Evolutionary conservation across 2,113 vertebrate genomes (phyloP).

Genomic region (Eulemur macaco): DNA sequence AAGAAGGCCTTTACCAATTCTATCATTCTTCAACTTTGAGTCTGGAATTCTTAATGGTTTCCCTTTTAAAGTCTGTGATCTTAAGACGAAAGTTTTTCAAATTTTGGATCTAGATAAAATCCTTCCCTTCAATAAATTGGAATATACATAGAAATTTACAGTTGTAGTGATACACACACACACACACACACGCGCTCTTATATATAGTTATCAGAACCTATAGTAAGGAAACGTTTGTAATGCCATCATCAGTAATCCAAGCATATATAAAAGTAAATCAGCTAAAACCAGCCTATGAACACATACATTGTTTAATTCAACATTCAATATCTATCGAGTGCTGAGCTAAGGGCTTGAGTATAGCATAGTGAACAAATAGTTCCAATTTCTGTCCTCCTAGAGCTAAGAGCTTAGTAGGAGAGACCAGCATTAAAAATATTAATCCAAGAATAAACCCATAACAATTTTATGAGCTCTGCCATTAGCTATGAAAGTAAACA

Average conservation of each 20-base stretch:
- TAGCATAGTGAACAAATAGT: not conserved
- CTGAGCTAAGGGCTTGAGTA: not conserved
- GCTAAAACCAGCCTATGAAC: not conserved
- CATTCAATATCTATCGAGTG: not conserved
- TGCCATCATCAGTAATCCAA: not conserved
- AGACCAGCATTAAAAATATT: not conserved
- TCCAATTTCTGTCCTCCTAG: not conserved
- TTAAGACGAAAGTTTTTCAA: not conserved
- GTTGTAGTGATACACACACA: too few species aligned
- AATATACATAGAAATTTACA: not conserved
- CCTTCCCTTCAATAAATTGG: not conserved
- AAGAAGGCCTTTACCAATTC: not conserved
- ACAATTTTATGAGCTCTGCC: not conserved
- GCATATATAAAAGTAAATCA: not conserved
- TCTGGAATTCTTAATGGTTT: not conserved
- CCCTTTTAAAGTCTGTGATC: not conserved
- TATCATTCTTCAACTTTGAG: not conserved
- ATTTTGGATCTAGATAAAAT: not conserved
- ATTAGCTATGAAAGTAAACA: not conserved
- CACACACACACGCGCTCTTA: not conserved
- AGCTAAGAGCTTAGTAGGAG: not conserved
- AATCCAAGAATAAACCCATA: not conserved
- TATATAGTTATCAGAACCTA: not conserved
- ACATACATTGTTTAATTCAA: not conserved
- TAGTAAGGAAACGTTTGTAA: not conserved